Percentiles rank a stretch among this genome's conserved stretches.
Evolutionary conservation across 2,888 invertebrate genomes (phyloP).

Genomic region (Gortyna flavago): DNA sequence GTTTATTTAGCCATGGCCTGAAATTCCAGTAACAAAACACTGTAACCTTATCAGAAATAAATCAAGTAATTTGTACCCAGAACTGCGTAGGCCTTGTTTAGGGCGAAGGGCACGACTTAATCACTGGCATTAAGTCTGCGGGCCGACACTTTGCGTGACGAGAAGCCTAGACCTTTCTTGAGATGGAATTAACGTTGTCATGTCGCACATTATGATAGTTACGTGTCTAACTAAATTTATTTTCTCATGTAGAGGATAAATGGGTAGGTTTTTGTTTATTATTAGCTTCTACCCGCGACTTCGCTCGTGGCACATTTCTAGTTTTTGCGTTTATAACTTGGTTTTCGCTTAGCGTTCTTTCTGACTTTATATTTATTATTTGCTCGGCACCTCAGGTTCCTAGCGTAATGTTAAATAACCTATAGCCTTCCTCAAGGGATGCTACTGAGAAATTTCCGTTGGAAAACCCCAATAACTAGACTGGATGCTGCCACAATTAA

Average conservation of each 20-base stretch:
- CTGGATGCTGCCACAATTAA: too few species aligned
- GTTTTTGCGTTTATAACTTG: background rate
- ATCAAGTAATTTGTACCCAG: constrained; percentile 49
- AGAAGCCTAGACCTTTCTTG: constrained; percentile 44
- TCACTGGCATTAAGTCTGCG: constrained; percentile 39
- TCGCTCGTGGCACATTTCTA: background rate
- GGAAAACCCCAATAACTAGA: background rate
- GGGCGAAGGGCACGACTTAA: constrained; percentile 44
- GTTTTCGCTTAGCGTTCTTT: background rate
- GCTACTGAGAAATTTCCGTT: background rate
- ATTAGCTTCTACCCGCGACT: background rate
- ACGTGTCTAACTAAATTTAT: constrained; percentile 10
- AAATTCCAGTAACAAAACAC: constrained; percentile 24
- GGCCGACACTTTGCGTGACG: constrained; percentile 47
- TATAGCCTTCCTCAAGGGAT: background rate
- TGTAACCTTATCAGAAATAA: constrained; percentile 43
- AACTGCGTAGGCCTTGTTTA: constrained; percentile 35
- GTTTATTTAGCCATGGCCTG: background rate
- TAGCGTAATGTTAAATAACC: background rate
- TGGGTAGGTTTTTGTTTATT: background rate
- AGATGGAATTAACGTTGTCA: constrained; percentile 41
- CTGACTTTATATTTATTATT: background rate
- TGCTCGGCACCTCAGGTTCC: background rate
- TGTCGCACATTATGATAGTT: constrained; percentile 40
- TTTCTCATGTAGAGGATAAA: constrained; percentile 19